Base-by-base conservation (phyloP, 2,888 invertebrate species). In the Trisateles emortualis region DNA sequence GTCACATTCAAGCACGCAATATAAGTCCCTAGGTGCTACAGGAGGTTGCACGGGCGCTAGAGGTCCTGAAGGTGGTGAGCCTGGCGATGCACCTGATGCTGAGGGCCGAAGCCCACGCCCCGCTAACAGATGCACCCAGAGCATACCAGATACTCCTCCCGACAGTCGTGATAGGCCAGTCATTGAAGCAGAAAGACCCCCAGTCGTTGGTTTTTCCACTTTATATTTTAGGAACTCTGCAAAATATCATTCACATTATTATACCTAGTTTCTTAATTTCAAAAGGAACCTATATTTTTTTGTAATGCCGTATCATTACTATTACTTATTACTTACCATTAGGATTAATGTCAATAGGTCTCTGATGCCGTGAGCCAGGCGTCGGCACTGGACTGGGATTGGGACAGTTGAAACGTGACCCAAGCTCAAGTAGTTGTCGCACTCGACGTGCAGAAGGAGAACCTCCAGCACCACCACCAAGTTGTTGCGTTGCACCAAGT, bases 1-100 rank as follows among this genome's bases (percentile, higher is more conserved):
- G 89, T 99, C 99, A 81, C 99, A 98, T 88, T 99, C 99, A 58
- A 99, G 94, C 29, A 99, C 99, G 86, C 99, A 99, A 88, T 99
- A 99, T 56, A 99, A 93, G 88, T 99, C 99, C 60, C 98, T 93
- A 61, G 94, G 93, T 0, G 91, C 85, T 0, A 88, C 87, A 0
- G 88, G 87, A 0, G 84, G 86, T 45, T 86, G 94, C 1, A 92
- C 80, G 0, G 92, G 87, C 0, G 93, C 89, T 19, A 95, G 89
- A 0, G 94, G 93, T 0, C 94, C 94, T 0, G 95, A 94, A 1
- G 95, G 95, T 5, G 96, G 95, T 0, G 96, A 96, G 17, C 96
- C 95, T 2, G 96, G 96, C 0, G 96, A 95, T 0, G 95, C 94
- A 0, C 94, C 94, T 9, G 94, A 93, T 1, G 95, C 94, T 0